Percentiles rank a stretch among this genome's conserved stretches.
phyloP scores from a whole-genome alignment of 2,888 invertebrate genomes.

The Eurois occulta region DNA sequence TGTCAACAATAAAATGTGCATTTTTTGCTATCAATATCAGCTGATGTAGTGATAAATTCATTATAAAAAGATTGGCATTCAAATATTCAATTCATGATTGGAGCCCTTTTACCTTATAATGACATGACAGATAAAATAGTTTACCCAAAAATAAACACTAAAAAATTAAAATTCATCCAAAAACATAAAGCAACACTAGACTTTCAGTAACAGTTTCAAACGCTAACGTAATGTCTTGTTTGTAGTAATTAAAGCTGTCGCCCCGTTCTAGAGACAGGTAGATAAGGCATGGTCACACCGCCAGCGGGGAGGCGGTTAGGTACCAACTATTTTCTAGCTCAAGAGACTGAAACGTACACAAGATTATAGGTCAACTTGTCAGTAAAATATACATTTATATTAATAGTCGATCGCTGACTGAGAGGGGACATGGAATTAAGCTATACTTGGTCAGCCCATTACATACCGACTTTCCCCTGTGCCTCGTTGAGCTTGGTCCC shows the following conservation, averaged over 20 bases:
- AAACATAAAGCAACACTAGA: slow-evolving; percentile 5
- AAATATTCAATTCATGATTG: too few relatives aligned
- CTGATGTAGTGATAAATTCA: not conserved
- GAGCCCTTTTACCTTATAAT: not conserved
- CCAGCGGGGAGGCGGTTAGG: not conserved
- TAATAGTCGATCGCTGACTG: too few relatives aligned
- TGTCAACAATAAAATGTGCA: not conserved
- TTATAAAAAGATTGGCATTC: not conserved
- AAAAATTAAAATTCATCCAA: not conserved
- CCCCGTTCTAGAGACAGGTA: slow-evolving; percentile 7
- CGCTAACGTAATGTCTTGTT: slow-evolving; percentile 18
- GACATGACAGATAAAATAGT: not conserved
- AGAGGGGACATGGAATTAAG: not conserved
- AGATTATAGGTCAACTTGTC: not conserved
- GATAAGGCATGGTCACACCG: not conserved
- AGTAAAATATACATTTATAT: not conserved
- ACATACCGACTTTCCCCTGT: not conserved
- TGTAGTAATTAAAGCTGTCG: slow-evolving; percentile 33
- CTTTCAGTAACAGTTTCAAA: slow-evolving; percentile 16
- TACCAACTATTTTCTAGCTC: not conserved
- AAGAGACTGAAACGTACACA: not conserved
- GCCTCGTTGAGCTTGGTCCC: not conserved
- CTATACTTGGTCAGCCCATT: not conserved
- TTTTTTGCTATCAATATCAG: not conserved
- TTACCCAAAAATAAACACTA: not conserved